Percentiles rank a stretch among this genome's conserved stretches.
Evolutionary conservation across 2,888 invertebrate species (phyloP).

Genomic region (Apodemia zela): DNA sequence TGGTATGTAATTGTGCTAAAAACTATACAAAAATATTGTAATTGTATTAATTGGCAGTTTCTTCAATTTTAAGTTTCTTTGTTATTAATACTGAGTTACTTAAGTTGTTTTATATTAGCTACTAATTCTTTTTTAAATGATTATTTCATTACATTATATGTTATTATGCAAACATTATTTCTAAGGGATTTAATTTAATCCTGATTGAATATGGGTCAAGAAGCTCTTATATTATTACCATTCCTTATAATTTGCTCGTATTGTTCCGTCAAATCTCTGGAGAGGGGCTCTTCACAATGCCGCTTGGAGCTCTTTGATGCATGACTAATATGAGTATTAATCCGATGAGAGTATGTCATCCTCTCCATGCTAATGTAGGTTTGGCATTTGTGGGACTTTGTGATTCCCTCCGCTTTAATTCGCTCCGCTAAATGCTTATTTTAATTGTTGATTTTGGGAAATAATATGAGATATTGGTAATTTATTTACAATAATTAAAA

Average conservation of each 20-base stretch:
- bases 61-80: no score
- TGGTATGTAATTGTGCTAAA: no score
- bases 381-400: slow-evolving; percentile 54
- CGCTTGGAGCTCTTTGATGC: slow-evolving; percentile 69
- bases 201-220: slow-evolving; percentile 66
- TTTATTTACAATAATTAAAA: no score
- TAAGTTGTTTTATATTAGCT: no score
- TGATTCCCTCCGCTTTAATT: slow-evolving; percentile 51
- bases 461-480: no score
- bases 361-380: slow-evolving; percentile 65
- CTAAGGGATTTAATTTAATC: slow-evolving; percentile 45
- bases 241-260: slow-evolving; percentile 66
- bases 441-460: no score
- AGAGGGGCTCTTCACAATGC: slow-evolving; percentile 55
- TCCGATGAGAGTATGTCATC: slow-evolving; percentile 69
- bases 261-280: slow-evolving; percentile 64
- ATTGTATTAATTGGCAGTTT: no score
- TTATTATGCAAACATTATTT: background rate
- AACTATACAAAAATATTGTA: no score
- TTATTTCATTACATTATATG: no score
- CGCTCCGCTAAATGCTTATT: no score
- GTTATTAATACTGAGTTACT: no score
- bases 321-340: slow-evolving; percentile 72
- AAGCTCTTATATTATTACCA: slow-evolving; percentile 57
- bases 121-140: no score